Evolutionary conservation across 2,113 vertebrate genomes (phyloP).

Genomic region (Nibea coibor): DNA sequence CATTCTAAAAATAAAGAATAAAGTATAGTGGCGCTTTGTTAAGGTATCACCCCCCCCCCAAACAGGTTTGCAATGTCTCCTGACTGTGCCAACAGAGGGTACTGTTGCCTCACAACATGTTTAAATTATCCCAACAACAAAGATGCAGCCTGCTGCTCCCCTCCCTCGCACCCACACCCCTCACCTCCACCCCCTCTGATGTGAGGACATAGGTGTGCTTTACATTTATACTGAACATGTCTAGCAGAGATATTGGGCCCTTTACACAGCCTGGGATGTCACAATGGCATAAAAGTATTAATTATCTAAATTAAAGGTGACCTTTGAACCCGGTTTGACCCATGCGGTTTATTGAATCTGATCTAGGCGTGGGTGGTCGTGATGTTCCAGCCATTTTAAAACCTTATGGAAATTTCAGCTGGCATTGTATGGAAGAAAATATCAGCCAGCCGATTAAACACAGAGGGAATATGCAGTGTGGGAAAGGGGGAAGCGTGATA

Average conservation of each 20-base stretch:
- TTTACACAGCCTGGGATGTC: neutral
- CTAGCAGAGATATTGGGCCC: neutral
- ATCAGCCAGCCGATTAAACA: neutral
- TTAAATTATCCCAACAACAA: constrained; percentile 64
- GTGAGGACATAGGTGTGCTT: constrained; percentile 16
- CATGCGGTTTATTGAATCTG: neutral
- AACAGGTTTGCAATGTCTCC: constrained; percentile 39
- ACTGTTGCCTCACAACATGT: constrained; percentile 80
- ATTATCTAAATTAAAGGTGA: constrained; percentile 11
- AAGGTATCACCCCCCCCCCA: constrained; percentile 9
- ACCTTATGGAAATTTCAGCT: neutral
- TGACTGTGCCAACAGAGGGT: constrained; percentile 79
- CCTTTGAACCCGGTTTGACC: neutral
- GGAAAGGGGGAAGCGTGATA: no score
- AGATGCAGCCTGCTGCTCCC: constrained; percentile 50
- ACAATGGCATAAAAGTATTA: neutral
- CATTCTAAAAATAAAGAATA: constrained; percentile 52
- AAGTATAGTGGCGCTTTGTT: constrained; percentile 9
- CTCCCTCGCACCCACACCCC: no score
- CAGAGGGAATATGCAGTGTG: neutral
- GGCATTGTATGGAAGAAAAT: neutral
- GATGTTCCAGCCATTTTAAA: neutral
- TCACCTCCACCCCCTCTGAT: neutral
- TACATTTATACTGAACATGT: neutral
- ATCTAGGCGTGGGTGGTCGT: neutral